phyloP scores from a whole-genome alignment of 1,140 invertebrate genomes.

The Cephus cinctus region DNA sequence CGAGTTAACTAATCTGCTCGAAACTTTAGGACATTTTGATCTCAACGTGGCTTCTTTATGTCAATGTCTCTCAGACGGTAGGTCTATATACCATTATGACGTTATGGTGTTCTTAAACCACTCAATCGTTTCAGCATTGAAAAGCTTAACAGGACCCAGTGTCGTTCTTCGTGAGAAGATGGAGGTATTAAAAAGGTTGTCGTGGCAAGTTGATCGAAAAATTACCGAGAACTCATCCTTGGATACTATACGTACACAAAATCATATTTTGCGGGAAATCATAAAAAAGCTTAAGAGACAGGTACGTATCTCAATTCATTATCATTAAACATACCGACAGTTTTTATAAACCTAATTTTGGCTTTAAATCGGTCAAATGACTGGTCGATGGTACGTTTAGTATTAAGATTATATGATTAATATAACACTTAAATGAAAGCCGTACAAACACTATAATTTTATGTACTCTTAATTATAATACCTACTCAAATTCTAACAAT shows the following conservation, averaged over 20 bases:
- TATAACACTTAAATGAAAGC: neutral
- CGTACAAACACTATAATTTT: too few relatives aligned
- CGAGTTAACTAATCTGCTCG: conserved; percentile 33
- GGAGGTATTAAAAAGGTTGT: conserved; percentile 31
- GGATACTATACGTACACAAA: conserved; percentile 28
- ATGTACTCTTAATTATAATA: too few relatives aligned
- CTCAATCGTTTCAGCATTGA: conserved; percentile 27
- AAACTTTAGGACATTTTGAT: conserved; percentile 33
- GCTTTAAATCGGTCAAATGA: too few relatives aligned
- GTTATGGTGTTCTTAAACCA: conserved; percentile 9
- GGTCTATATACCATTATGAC: too few relatives aligned
- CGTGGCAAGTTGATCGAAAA: conserved; percentile 26
- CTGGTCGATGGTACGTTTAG: neutral
- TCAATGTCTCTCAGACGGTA: conserved; percentile 28
- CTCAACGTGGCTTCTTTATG: conserved; percentile 27
- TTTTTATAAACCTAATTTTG: too few relatives aligned
- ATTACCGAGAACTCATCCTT: conserved; percentile 15
- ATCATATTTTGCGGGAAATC: conserved; percentile 31
- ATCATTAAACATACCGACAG: neutral
- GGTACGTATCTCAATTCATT: too few relatives aligned
- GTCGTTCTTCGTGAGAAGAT: conserved; percentile 26
- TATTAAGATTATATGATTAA: neutral
- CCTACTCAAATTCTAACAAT: too few relatives aligned
- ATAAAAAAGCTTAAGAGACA: conserved; percentile 37
- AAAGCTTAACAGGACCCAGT: conserved; percentile 28